A percentile compares a stretch with the other conserved stretches of the same genome.
Evolutionary conservation across 2,797 vertebrate genomes (phyloP).

Genomic region (Carduelis carduelis): DNA sequence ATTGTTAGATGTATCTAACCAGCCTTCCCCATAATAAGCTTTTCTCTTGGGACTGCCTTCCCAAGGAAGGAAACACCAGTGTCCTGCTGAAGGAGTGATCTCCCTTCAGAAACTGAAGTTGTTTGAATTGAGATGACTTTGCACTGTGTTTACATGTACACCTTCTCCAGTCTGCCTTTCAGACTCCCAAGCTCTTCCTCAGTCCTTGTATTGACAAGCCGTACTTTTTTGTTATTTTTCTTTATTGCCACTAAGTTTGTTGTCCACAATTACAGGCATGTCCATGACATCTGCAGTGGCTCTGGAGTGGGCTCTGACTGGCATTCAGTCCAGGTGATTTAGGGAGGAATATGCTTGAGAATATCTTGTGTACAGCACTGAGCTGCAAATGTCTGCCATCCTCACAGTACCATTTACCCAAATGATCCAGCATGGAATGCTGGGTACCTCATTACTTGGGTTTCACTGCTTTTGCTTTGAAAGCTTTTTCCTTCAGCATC

Average conservation of each 20-base stretch:
- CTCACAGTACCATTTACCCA: background rate
- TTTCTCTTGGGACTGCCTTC: background rate
- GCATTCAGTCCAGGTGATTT: background rate
- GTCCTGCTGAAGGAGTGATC: background rate
- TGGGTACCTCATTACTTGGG: background rate
- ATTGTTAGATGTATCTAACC: background rate
- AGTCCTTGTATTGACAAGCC: background rate
- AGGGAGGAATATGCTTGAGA: background rate
- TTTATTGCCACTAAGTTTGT: background rate
- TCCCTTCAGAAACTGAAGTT: background rate
- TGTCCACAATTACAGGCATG: accelerated
- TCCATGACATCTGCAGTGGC: accelerated
- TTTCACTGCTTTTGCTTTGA: background rate
- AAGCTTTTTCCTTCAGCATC: background rate
- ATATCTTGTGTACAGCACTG: background rate
- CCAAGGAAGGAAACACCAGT: background rate
- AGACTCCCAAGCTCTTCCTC: background rate
- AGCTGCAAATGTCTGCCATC: background rate
- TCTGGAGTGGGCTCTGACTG: background rate
- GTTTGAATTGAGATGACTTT: background rate
- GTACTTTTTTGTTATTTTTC: background rate
- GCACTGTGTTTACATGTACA: background rate
- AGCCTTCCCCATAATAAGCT: background rate
- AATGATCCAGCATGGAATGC: background rate
- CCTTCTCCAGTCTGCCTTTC: background rate